These are phyloP conservation scores for Noctua comes DNA, from an alignment of 2,888 invertebrate genomes.

Conservation along the genomic window DNA sequence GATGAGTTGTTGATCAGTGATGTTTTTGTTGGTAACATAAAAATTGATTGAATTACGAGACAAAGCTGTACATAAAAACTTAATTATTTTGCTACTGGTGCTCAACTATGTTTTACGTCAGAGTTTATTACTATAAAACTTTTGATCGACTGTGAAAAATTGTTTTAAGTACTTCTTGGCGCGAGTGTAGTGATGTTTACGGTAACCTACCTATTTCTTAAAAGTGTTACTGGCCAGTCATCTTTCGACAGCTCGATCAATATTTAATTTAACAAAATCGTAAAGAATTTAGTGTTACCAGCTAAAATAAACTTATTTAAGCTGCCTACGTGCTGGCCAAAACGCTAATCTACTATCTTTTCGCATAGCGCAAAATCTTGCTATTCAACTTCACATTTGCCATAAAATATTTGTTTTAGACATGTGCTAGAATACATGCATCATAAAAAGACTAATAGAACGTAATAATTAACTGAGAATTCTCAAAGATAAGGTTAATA, in stretches of 20 bases:
- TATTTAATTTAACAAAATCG: constrained; percentile 63
- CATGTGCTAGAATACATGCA: constrained; percentile 27
- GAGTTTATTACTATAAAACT: constrained; percentile 45
- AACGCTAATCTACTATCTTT: constrained; percentile 14
- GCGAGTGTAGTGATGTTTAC: constrained; percentile 9
- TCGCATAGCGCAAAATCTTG: constrained; percentile 19
- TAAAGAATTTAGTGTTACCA: constrained; percentile 49
- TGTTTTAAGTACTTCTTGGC: constrained; percentile 20
- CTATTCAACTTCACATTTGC: constrained; percentile 21
- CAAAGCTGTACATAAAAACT: constrained; percentile 60
- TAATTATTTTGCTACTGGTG: constrained; percentile 67
- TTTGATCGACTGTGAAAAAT: constrained; percentile 56
- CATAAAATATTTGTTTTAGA: constrained; percentile 41
- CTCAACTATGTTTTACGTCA: constrained; percentile 45
- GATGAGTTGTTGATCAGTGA: constrained; percentile 36
- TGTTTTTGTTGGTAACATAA: constrained; percentile 64
- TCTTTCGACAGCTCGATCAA: constrained; percentile 60
- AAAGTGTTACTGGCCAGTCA: constrained; percentile 56
- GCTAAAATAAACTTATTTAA: constrained; percentile 45
- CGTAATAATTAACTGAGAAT: constrained; percentile 39
- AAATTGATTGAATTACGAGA: constrained; percentile 66
- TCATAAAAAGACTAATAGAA: constrained; percentile 42
- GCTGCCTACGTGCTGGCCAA: constrained; percentile 25
- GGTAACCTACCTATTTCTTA: constrained; percentile 12
- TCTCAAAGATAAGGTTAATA: constrained; percentile 64